Conservation (phyloP, 2,113 vertebrate genomes). For the Oenanthe melanoleuca region DNA sequence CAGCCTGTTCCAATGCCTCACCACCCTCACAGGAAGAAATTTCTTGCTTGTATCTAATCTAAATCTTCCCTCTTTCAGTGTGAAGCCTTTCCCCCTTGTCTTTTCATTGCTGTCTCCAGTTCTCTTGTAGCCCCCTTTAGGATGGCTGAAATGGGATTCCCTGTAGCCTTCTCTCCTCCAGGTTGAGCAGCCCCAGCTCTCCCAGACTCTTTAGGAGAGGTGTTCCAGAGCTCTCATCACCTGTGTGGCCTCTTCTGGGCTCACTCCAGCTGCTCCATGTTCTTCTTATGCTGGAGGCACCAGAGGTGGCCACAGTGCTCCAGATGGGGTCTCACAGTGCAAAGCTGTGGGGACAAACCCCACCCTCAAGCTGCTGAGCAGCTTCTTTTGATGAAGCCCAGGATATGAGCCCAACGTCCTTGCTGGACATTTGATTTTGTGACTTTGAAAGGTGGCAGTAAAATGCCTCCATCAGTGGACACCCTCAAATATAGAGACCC, state of each 20-base stretch:
- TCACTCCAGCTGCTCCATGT: neutral
- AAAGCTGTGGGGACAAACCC: neutral
- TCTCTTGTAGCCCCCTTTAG: neutral
- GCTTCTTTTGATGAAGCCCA: neutral
- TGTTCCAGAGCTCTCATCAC: neutral
- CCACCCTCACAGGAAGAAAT: neutral
- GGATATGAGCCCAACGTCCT: neutral
- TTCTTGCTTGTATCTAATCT: neutral
- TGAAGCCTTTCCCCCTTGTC: neutral
- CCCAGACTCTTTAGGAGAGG: neutral
- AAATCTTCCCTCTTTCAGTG: neutral
- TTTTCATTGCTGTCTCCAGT: neutral
- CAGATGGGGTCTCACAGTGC: neutral
- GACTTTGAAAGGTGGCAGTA: neutral
- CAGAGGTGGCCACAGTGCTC: neutral
- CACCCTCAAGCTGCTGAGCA: neutral
- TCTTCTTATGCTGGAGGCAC: neutral
- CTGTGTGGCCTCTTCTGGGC: neutral
- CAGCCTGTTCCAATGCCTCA: neutral
- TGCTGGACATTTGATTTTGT: neutral
- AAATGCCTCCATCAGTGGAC: neutral
- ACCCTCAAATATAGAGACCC: neutral
- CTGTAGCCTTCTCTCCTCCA: neutral
- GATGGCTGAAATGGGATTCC: neutral
- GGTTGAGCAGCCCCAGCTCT: neutral